These are phyloP conservation scores for Conus betulinus DNA, from an alignment of 1,140 invertebrate species.

Conservation along the genomic window DNA sequence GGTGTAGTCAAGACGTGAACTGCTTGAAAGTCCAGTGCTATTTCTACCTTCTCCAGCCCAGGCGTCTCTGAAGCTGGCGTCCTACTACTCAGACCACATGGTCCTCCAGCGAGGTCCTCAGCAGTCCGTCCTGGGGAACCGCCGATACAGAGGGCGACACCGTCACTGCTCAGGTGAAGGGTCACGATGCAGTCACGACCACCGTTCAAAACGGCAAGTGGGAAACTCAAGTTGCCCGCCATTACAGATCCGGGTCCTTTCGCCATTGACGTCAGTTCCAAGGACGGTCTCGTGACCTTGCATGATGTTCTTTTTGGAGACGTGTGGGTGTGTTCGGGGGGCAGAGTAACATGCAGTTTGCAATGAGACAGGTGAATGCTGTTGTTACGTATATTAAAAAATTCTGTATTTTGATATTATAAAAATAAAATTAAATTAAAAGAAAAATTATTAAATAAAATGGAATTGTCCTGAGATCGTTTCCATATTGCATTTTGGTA, in stretches of 20 bases:
- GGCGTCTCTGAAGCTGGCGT: slow-evolving; percentile 39
- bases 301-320: slow-evolving; percentile 55
- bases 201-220: slow-evolving; percentile 34
- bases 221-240: slow-evolving; percentile 48
- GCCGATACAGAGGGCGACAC: slow-evolving; percentile 37
- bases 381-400: neutral
- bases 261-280: slow-evolving; percentile 37
- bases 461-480: neutral
- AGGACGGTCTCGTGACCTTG: slow-evolving; percentile 35
- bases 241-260: slow-evolving; percentile 44
- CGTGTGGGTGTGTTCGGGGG: slow-evolving; percentile 69
- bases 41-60: neutral
- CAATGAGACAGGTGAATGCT: slow-evolving; percentile 29
- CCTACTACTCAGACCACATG: slow-evolving; percentile 65
- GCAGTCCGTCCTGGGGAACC: slow-evolving; percentile 60
- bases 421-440: neutral
- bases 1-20: no score
- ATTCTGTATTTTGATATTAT: neutral
- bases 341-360: slow-evolving; percentile 72
- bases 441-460: neutral
- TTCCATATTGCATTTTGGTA: neutral
- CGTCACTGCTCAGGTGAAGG: slow-evolving; percentile 38
- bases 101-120: slow-evolving; percentile 64
- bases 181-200: slow-evolving; percentile 14
- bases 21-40: no score